Evolutionary conservation across 2,888 invertebrate genomes (phyloP).

Genomic region (Perithous albicinctus): DNA sequence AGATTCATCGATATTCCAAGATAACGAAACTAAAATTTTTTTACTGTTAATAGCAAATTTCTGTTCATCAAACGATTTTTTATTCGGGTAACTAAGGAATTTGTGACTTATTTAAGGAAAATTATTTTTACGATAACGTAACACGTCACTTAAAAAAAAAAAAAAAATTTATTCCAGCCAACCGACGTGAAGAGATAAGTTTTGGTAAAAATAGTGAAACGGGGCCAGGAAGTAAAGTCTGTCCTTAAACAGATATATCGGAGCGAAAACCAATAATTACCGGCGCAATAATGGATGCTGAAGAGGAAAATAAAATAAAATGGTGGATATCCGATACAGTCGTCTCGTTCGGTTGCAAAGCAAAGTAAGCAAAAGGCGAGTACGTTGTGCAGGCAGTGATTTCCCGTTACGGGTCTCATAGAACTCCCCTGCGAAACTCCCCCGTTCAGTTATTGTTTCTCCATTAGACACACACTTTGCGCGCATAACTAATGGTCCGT

Average conservation of each 20-base stretch:
- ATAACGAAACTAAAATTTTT: not conserved
- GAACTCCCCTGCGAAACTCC: conserved; percentile 27
- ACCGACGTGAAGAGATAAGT: not conserved
- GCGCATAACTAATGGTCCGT: conserved; percentile 60
- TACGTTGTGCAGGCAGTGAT: conserved; percentile 19
- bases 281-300: conserved; percentile 24
- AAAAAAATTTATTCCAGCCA: too few species aligned
- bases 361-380: conserved; percentile 10
- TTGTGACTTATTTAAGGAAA: too few species aligned
- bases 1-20: not conserved
- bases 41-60: not conserved
- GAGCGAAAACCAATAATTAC: conserved; percentile 39
- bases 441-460: conserved; percentile 75
- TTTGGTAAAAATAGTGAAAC: not conserved
- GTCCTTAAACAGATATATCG: not conserved
- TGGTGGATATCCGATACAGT: not conserved
- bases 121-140: too few species aligned
- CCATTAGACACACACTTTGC: conserved; percentile 74
- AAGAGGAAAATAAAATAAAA: conserved; percentile 19
- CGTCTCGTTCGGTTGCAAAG: not conserved
- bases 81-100: too few species aligned
- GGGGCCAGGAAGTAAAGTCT: not conserved
- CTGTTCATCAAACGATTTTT: too few species aligned
- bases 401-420: conserved; percentile 66
- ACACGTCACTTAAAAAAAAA: too few species aligned